Evolutionary conservation across 2,113 vertebrate species (phyloP), one percentile per base, ranked within the genome.

Genomic region (Etia nguti): DNA sequence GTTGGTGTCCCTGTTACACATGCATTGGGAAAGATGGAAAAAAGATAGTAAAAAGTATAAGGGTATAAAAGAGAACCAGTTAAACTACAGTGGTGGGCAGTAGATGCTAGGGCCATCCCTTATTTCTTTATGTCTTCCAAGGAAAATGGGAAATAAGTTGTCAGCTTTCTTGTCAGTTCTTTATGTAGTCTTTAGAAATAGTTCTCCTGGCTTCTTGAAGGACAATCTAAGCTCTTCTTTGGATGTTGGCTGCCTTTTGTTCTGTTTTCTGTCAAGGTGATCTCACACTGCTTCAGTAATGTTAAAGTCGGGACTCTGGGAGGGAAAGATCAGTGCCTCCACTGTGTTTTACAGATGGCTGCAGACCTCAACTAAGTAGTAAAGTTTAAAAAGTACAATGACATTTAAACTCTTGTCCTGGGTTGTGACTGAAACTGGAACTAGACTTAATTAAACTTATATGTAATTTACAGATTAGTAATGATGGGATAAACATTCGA

Each of bases 231-330:
- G 38, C 4, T 41, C 10, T 11, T 11, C 38, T 41, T 41, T 41
- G 10, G 38, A 41, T 41, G 38, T 11, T 41, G 10, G 38, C 36
- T 41, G 38, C 38, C 34, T 68, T 68, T 38, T 68, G 62, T 68
- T 22, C 6, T 68, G 34, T 41, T 24, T 41, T 6, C 36, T 41
- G 36, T 9, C 4, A 22, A 68, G 1, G 1, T 68, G 62, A 68
- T 68, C 62, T 38, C 34, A 68, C 34, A 38, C 20, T 38, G 62
- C 62, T 68, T 68, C 62, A 68, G 11, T 68, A 68, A 68, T 38
- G 62, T 22, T 38, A 1, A 22, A 11, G 38, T 11, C 38, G 1
- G 38, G 38, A 11, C 38, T 41, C 38, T 41, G 38, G 38, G 38
- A 11, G 10, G 38, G 38, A 11, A 43, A 68, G 62, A 22, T 68